phyloP scores from a whole-genome alignment of 2,113 vertebrate species.

The Stercorarius parasiticus region DNA sequence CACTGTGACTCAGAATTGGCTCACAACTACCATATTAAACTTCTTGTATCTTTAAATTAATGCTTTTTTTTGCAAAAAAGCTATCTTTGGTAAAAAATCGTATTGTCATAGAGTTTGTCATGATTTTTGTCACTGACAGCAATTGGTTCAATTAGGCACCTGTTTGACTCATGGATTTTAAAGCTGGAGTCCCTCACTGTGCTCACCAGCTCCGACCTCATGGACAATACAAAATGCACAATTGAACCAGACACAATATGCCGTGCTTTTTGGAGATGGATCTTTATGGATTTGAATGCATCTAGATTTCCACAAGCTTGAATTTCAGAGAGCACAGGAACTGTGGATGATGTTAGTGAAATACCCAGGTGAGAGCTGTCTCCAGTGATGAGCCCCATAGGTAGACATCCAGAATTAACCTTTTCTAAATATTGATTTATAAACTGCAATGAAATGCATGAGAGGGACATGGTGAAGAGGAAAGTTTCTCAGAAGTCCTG shows the following conservation, averaged over 20 bases:
- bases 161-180: neutral
- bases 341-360: neutral
- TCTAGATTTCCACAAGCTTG: neutral
- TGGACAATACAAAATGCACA: neutral
- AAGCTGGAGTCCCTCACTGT: neutral
- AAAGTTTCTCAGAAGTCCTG: neutral
- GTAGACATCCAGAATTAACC: neutral
- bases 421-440: neutral
- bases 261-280: neutral
- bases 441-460: neutral
- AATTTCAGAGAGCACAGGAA: neutral
- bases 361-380: neutral
- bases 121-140: neutral
- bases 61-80: accelerated
- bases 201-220: neutral
- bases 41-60: neutral
- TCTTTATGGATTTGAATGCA: neutral
- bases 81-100: neutral
- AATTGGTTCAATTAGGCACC: neutral
- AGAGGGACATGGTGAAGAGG: neutral
- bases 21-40: neutral
- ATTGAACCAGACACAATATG: neutral
- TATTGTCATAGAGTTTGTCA: neutral
- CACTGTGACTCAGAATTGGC: neutral
- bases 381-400: neutral